phyloP scores from a whole-genome alignment of 2,797 vertebrate genomes.

The Botia kubotai region DNA sequence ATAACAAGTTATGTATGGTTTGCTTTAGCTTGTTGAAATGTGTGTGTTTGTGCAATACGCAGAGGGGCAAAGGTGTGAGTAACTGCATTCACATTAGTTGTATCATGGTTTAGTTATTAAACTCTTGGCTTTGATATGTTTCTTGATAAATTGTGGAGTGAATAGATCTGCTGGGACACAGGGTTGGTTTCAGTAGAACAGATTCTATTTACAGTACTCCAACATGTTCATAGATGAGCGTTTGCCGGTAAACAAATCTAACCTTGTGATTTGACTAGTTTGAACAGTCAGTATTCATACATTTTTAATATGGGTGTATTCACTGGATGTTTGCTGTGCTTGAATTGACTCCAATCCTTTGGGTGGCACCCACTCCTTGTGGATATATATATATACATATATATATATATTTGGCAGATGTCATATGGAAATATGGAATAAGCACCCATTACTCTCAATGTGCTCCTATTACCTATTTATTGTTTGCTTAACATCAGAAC shows the following conservation, averaged over 20 bases:
- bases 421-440: too few relatives aligned
- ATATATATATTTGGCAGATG: too few relatives aligned
- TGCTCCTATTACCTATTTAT: not conserved
- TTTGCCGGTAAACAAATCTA: slow-evolving; percentile 20
- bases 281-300: not conserved
- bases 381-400: too few relatives aligned
- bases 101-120: not conserved
- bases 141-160: not conserved
- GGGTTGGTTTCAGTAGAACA: not conserved
- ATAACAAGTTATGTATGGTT: not conserved
- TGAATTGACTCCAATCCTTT: not conserved
- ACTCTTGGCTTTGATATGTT: not conserved
- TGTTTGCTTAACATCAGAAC: not conserved
- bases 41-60: not conserved
- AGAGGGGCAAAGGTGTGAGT: not conserved
- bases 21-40: not conserved
- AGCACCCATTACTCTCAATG: too few relatives aligned
- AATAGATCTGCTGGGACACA: not conserved
- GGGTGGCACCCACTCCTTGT: not conserved
- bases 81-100: not conserved
- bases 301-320: not conserved
- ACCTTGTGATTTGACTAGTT: slow-evolving; percentile 12
- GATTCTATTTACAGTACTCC: slow-evolving; percentile 15
- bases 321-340: not conserved
- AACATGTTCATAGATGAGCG: slow-evolving; percentile 2